Percentiles rank a stretch among this genome's conserved stretches.
These are phyloP conservation scores for Telenomus remus DNA, from an alignment of 1,140 invertebrate species.

Conservation along the genomic window DNA sequence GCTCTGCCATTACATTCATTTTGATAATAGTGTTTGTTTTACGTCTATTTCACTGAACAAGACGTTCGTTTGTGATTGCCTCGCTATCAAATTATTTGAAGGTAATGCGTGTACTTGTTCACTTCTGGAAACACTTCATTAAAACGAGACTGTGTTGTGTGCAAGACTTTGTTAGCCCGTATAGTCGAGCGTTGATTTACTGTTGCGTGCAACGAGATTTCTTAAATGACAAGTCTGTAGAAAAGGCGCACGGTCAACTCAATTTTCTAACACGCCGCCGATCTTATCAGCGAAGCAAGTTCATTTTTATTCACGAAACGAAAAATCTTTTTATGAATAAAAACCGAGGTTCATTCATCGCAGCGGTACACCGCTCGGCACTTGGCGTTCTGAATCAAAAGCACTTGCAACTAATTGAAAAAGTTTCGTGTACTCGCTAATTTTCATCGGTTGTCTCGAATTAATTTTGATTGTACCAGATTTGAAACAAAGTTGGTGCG, in stretches of 20 bases:
- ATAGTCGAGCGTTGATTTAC: neutral
- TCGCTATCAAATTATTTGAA: too few relatives aligned
- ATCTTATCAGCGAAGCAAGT: neutral
- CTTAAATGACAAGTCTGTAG: neutral
- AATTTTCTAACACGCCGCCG: neutral
- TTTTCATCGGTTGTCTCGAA: conserved; percentile 3
- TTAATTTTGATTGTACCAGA: neutral
- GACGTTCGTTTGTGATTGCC: too few relatives aligned
- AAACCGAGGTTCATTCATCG: neutral
- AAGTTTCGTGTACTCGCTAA: conserved; percentile 4
- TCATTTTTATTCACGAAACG: conserved; percentile 3
- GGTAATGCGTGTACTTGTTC: neutral
- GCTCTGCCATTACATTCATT: too few relatives aligned
- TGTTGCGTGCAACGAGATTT: neutral
- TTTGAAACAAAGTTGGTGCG: conserved; percentile 7
- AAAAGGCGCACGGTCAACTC: neutral
- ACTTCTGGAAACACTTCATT: neutral
- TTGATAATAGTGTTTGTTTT: too few relatives aligned
- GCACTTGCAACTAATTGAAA: neutral
- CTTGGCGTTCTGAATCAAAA: neutral
- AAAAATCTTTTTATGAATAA: neutral
- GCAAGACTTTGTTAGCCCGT: neutral
- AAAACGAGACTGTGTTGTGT: neutral
- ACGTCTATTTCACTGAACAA: too few relatives aligned
- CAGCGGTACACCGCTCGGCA: neutral